A percentile compares a stretch with the other conserved stretches of the same genome.
Conservation (phyloP, 64 coral and sea anemone genomes). For the Astreopora myriophthalma region DNA sequence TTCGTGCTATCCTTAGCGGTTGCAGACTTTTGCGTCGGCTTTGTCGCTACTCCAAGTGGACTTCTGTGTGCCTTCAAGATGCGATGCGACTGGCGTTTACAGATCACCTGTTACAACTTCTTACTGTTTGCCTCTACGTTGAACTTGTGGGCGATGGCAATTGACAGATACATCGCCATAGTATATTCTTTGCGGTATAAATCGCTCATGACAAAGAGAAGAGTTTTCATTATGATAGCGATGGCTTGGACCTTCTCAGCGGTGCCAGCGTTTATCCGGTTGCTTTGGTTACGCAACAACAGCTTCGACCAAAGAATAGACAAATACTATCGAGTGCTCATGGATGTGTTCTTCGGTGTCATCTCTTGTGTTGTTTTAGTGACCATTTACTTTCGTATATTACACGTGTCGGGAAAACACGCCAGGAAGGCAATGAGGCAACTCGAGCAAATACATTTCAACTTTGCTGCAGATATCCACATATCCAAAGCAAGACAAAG, state of each 20-base stretch:
- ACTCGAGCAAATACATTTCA: not conserved
- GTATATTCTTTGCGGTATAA: not conserved
- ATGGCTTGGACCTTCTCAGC: not conserved
- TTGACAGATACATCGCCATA: constrained; percentile 13
- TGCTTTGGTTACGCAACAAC: not conserved
- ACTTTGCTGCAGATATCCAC: not conserved
- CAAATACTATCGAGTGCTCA: not conserved
- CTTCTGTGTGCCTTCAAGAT: not conserved
- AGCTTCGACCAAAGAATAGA: not conserved
- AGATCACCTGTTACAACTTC: constrained; percentile 7
- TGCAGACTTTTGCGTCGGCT: constrained; percentile 44
- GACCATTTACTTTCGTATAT: not conserved
- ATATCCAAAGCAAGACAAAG: not conserved
- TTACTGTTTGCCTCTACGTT: not conserved
- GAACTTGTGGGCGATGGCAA: constrained; percentile 9
- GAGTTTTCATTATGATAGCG: not conserved
- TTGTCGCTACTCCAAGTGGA: not conserved
- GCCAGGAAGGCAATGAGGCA: not conserved
- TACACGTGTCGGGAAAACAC: not conserved
- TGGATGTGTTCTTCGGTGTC: not conserved
- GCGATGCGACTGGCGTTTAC: constrained; percentile 18
- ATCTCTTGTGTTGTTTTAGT: not conserved
- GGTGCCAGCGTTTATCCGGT: not conserved
- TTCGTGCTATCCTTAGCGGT: constrained; percentile 48
- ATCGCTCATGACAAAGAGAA: not conserved